Evolutionary conservation across 2,113 vertebrate genomes (phyloP).

Genomic region (Cyanistes caeruleus): DNA sequence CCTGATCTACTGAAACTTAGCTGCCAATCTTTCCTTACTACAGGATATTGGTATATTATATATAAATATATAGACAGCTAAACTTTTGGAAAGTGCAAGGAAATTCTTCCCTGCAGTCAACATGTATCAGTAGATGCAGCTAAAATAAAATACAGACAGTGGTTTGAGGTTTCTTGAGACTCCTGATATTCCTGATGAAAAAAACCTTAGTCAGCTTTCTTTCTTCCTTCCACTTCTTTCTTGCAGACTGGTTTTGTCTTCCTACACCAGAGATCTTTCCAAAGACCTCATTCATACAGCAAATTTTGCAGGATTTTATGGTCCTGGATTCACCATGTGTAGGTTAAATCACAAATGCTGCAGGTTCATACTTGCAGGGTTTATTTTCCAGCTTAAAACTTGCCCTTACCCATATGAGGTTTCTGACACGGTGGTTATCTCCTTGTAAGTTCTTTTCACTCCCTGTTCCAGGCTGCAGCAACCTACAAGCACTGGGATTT

Average conservation of each 20-base stretch:
- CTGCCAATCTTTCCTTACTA: not conserved
- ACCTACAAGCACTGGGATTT: not conserved
- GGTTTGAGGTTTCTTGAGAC: slow-evolving; percentile 2
- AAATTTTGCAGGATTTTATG: not conserved
- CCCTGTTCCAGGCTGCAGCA: not conserved
- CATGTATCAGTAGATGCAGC: not conserved
- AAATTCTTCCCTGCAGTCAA: not conserved
- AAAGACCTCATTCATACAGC: not conserved
- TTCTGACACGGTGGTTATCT: not conserved
- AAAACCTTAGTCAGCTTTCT: not conserved
- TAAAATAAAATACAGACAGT: not conserved
- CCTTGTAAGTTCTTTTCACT: not conserved
- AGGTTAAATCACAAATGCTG: not conserved
- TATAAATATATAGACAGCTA: not conserved
- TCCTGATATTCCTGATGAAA: not conserved
- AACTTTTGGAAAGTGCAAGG: not conserved
- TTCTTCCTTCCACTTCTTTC: not conserved
- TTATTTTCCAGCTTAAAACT: not conserved
- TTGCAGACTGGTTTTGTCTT: not conserved
- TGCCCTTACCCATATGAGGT: not conserved
- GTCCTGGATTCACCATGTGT: not conserved
- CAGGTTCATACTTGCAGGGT: not conserved
- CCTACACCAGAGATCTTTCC: not conserved
- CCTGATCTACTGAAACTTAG: not conserved
- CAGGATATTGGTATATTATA: not conserved